Percentiles rank a stretch among this genome's conserved stretches.
phyloP scores from a whole-genome alignment of 2,888 invertebrate genomes.

The Tubulanus polymorphus region DNA sequence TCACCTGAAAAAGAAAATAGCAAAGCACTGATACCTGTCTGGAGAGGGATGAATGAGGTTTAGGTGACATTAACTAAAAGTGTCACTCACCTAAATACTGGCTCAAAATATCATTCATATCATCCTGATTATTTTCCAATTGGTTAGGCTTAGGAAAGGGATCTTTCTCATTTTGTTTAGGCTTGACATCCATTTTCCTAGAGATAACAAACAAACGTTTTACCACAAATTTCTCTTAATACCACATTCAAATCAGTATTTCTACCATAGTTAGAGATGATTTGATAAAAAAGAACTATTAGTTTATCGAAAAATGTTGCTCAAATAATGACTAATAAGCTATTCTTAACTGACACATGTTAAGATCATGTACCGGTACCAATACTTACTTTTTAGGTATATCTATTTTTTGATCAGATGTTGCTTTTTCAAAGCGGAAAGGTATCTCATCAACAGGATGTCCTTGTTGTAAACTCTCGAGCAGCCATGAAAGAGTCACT shows the following conservation, averaged over 20 bases:
- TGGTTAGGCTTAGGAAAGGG: neutral
- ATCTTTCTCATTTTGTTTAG: neutral
- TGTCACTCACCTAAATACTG: too few relatives aligned
- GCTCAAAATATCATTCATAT: slow-evolving; percentile 41
- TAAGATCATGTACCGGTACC: too few relatives aligned
- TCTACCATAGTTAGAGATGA: too few relatives aligned
- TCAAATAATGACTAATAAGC: too few relatives aligned
- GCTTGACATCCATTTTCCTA: neutral
- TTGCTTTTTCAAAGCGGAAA: too few relatives aligned
- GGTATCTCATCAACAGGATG: slow-evolving; percentile 59
- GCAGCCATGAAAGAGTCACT: slow-evolving; percentile 71
- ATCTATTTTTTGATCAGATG: slow-evolving; percentile 13
- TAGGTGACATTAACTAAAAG: too few relatives aligned
- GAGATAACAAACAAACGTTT: neutral
- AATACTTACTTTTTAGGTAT: slow-evolving; percentile 2
- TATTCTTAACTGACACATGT: too few relatives aligned
- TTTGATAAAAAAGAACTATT: too few relatives aligned
- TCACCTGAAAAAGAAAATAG: too few relatives aligned
- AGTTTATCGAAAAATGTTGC: too few relatives aligned
- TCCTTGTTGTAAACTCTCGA: slow-evolving; percentile 66
- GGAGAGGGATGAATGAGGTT: too few relatives aligned
- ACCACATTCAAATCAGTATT: neutral
- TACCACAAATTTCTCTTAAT: neutral
- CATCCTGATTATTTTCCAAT: slow-evolving; percentile 22
- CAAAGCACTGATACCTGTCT: too few relatives aligned